Evolutionary conservation across 2,797 vertebrate genomes (phyloP).

Genomic region (Pangasius sanitwongsei): DNA sequence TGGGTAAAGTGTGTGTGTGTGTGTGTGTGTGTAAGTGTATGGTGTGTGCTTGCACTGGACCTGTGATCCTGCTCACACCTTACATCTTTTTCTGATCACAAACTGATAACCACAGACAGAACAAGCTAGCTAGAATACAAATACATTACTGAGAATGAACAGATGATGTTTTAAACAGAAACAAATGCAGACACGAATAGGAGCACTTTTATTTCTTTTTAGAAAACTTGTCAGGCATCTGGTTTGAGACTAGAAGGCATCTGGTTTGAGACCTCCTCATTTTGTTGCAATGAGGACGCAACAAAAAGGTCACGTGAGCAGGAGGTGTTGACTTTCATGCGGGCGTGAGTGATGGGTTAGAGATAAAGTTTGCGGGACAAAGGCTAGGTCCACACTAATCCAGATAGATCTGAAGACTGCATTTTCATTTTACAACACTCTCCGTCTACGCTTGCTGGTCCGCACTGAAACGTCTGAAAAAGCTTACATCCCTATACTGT

Average conservation of each 20-base stretch:
- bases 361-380: neutral
- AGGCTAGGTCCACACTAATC: no score
- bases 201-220: neutral
- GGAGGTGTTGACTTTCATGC: neutral
- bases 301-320: neutral
- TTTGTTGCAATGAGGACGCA: neutral
- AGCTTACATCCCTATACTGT: no score
- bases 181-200: neutral
- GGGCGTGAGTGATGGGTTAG: neutral
- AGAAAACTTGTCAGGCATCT: neutral
- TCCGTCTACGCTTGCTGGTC: no score
- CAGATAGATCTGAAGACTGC: no score
- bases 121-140: neutral
- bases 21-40: constrained; percentile 25
- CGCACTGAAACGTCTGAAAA: no score
- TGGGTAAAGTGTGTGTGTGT: constrained; percentile 36
- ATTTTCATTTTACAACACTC: no score
- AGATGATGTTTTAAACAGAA: neutral
- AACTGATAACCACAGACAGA: neutral
- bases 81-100: constrained; percentile 30
- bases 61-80: constrained; percentile 28
- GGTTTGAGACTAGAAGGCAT: neutral
- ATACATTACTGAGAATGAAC: neutral
- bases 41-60: constrained; percentile 17
- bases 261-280: no score